Conservation (phyloP, 2,113 vertebrate species). For the Hippolais icterina region DNA sequence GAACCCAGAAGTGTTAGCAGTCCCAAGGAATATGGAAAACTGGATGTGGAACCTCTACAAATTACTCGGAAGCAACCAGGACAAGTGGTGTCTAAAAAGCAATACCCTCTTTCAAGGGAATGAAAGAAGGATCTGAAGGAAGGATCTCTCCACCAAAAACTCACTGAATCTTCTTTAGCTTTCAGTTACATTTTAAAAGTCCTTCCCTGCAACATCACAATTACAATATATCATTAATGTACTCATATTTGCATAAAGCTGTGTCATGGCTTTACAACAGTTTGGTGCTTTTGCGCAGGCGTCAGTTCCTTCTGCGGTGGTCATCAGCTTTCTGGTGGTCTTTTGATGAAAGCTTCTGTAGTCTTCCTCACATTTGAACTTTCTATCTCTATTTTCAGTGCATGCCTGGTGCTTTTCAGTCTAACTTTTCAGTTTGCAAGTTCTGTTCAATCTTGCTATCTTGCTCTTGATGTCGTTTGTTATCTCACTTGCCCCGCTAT, state of each 20-base stretch:
- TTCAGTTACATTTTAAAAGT: neutral
- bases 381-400: neutral
- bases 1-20: neutral
- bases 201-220: neutral
- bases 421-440: neutral
- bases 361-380: neutral
- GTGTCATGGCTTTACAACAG: neutral
- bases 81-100: neutral
- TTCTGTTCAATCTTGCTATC: neutral
- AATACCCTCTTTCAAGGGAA: neutral
- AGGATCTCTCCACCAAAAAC: neutral
- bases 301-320: neutral
- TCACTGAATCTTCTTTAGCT: neutral
- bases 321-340: neutral
- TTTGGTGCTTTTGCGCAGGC: neutral
- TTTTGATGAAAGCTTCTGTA: neutral
- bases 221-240: neutral
- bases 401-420: neutral
- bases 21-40: neutral
- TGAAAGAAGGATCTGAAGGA: neutral
- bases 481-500: neutral
- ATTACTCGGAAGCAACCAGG: neutral
- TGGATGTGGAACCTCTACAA: neutral
- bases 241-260: neutral
- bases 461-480: neutral